Conservation (phyloP, 2,888 invertebrate species). For the Keiferia lycopersicella region DNA sequence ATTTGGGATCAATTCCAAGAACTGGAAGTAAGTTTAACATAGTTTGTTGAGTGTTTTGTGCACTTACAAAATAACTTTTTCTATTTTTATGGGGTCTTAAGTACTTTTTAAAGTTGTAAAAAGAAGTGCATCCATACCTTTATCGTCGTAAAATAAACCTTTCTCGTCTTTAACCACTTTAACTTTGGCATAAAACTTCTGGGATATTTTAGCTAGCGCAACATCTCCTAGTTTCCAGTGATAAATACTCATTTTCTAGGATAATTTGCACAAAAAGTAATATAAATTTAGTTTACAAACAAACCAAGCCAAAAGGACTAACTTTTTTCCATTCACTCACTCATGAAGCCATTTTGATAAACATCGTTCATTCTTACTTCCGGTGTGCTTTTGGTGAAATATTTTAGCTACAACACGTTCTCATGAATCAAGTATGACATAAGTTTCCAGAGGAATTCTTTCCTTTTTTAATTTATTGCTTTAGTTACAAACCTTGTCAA, state of each 20-base stretch:
- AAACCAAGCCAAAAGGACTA: not conserved
- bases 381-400: not conserved
- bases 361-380: not conserved
- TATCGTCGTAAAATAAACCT: constrained; percentile 68
- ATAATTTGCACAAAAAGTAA: not conserved
- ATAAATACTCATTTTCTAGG: constrained; percentile 52
- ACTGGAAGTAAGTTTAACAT: constrained; percentile 43
- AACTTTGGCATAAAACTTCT: constrained; percentile 68
- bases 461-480: not conserved
- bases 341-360: constrained; percentile 3
- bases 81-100: too few relatives aligned
- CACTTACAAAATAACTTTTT: not conserved
- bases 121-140: constrained; percentile 57
- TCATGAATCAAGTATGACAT: not conserved
- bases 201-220: constrained; percentile 64
- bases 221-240: constrained; percentile 72
- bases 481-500: not conserved
- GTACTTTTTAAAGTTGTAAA: too few relatives aligned
- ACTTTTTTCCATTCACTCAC: constrained; percentile 6
- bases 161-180: constrained; percentile 67
- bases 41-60: not conserved
- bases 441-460: not conserved
- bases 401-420: not conserved
- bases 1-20: constrained; percentile 61
- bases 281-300: constrained; percentile 21